Evolutionary conservation across 37 sponge, comb jelly and placozoan species (phyloP).

Genomic region (Cliona cf. orientalis): DNA sequence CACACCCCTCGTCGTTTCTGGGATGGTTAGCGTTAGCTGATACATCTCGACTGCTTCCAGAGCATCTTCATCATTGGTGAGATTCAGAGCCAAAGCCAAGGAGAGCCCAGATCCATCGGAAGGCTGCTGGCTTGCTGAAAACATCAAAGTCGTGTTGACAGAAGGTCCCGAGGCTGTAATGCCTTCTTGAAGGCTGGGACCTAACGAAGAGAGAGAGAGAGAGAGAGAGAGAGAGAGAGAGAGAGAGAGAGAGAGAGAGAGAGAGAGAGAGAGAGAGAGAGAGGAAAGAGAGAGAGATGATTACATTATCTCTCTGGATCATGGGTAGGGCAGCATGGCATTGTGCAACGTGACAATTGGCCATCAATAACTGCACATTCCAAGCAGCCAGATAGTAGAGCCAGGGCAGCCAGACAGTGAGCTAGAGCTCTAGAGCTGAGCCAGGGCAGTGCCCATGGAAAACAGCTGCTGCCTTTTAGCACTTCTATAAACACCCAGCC

Average conservation of each 20-base stretch:
- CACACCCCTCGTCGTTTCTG: background rate
- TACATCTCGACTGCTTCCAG: slow-evolving; percentile 11
- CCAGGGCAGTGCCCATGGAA: no score
- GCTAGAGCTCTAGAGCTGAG: no score
- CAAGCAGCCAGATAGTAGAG: no score
- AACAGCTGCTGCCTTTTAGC: no score
- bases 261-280: slow-evolving; percentile 35
- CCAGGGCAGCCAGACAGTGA: no score
- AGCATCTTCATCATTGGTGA: slow-evolving; percentile 26
- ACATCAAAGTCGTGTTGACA: background rate
- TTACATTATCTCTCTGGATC: no score
- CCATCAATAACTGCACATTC: no score
- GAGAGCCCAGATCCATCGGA: background rate
- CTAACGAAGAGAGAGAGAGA: slow-evolving; percentile 36
- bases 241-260: slow-evolving; percentile 31
- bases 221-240: slow-evolving; percentile 42
- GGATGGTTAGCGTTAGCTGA: background rate
- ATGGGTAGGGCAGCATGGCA: no score
- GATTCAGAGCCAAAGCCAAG: no score
- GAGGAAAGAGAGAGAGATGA: background rate
- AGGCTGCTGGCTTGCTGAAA: background rate
- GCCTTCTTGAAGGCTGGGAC: slow-evolving; percentile 17
- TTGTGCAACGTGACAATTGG: no score
- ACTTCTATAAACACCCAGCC: no score
- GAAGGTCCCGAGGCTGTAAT: background rate